Evolutionary conservation across 2,888 invertebrate species (phyloP).

Genomic region (Monochamus alternatus): DNA sequence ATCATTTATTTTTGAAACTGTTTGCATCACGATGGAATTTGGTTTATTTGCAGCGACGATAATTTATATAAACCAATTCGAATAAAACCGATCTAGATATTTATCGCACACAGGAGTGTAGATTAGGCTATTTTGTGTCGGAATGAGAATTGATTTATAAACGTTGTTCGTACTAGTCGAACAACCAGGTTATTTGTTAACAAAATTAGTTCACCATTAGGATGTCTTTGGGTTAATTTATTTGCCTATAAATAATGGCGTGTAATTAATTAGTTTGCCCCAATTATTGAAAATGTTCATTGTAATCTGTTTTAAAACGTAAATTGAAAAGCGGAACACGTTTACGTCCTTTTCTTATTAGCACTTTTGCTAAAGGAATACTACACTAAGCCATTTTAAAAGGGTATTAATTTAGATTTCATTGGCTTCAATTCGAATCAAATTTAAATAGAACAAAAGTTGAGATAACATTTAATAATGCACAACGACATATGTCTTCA

Average conservation of each 20-base stretch:
- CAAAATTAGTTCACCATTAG: conserved; percentile 30
- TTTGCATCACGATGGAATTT: background rate
- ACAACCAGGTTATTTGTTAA: conserved; percentile 34
- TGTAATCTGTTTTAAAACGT: too few species aligned
- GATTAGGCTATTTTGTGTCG: conserved; percentile 34
- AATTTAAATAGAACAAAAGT: too few species aligned
- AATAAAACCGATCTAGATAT: conserved; percentile 33
- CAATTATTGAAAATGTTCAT: background rate
- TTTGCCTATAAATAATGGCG: conserved; percentile 23
- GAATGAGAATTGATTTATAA: conserved; percentile 34
- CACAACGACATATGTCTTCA: too few species aligned
- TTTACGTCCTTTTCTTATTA: too few species aligned
- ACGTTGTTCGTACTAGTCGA: conserved; percentile 19
- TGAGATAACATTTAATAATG: too few species aligned
- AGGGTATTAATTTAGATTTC: too few species aligned
- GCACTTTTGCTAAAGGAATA: too few species aligned
- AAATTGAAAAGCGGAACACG: too few species aligned
- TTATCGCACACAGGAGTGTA: conserved; percentile 31
- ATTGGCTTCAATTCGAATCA: too few species aligned
- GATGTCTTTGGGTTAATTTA: conserved; percentile 31
- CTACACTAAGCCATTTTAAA: too few species aligned
- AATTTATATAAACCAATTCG: conserved; percentile 30
- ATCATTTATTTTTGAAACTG: too few species aligned
- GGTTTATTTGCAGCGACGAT: background rate
- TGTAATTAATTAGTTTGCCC: conserved; percentile 20